These are phyloP conservation scores for Lindbergichthys nudifrons DNA, from an alignment of 2,797 vertebrate species.

Conservation along the genomic window DNA sequence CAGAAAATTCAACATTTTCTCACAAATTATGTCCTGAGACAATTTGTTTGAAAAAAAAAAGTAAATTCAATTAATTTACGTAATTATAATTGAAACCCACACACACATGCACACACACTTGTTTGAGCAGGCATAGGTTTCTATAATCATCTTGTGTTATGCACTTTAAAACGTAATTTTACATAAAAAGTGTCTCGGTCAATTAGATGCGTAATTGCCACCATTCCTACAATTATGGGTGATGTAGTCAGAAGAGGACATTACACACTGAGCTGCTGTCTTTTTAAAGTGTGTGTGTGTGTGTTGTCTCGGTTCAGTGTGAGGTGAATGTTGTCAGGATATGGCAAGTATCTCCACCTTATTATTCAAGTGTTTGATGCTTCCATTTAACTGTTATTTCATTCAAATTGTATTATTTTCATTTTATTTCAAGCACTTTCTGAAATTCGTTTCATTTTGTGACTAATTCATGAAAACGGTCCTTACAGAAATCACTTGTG, in stretches of 20 bases:
- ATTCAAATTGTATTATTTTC: neutral
- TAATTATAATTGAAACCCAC: neutral
- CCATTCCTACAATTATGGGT: conserved; percentile 71
- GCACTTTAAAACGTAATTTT: conserved; percentile 76
- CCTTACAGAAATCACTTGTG: neutral
- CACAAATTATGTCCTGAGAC: too few species aligned
- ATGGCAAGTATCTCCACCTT: neutral
- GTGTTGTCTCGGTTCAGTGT: neutral
- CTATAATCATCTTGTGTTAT: conserved; percentile 61
- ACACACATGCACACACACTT: conserved; percentile 29
- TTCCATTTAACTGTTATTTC: neutral
- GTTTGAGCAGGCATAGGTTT: conserved; percentile 62
- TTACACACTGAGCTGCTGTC: conserved; percentile 51
- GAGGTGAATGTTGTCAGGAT: neutral
- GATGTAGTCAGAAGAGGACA: conserved; percentile 73
- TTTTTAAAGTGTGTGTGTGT: conserved; percentile 35
- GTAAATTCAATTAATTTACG: neutral
- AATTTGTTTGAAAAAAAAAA: neutral
- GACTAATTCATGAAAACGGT: neutral
- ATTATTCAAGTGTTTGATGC: too few species aligned
- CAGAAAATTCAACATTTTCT: too few species aligned
- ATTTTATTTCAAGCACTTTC: neutral
- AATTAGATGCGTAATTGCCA: conserved; percentile 81
- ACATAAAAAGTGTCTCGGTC: conserved; percentile 69
- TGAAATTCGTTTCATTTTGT: neutral